These are phyloP conservation scores for Philypnodon macrostomus DNA, from an alignment of 2,797 vertebrate genomes.

Conservation along the genomic window DNA sequence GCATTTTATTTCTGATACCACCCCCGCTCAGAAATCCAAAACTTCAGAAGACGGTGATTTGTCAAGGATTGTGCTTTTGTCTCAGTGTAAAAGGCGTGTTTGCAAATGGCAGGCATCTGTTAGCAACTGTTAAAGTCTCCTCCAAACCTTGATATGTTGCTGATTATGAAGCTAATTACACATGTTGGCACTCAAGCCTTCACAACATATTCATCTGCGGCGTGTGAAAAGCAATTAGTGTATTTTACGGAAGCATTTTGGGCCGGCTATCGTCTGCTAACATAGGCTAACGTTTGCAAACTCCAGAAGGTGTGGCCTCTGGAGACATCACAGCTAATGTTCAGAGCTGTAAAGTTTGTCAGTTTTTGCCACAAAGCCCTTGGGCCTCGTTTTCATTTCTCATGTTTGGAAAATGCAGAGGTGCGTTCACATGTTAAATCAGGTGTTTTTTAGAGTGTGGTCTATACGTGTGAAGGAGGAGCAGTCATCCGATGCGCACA, in stretches of 20 bases:
- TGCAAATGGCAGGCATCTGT: slow-evolving; percentile 19
- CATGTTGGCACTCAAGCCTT: slow-evolving; percentile 42
- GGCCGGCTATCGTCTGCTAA: too few species aligned
- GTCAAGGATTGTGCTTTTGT: slow-evolving; percentile 23
- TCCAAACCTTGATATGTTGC: slow-evolving; percentile 24
- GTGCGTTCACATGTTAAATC: slow-evolving; percentile 48
- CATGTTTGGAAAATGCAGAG: slow-evolving; percentile 42
- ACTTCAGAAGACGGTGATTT: too few species aligned
- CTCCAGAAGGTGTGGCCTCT: slow-evolving; percentile 10
- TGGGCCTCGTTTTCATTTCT: slow-evolving; percentile 55
- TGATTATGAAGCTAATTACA: slow-evolving; percentile 23
- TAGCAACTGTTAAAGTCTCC: slow-evolving; percentile 23
- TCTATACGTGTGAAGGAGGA: slow-evolving; percentile 13
- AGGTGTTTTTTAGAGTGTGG: slow-evolving; percentile 27
- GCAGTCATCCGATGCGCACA: slow-evolving; percentile 4
- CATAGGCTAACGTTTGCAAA: slow-evolving; percentile 11
- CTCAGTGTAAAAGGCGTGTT: slow-evolving; percentile 16
- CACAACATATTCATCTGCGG: slow-evolving; percentile 21
- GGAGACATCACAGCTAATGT: slow-evolving; percentile 42
- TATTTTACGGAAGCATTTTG: slow-evolving; percentile 34
- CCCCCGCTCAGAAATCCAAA: too few species aligned
- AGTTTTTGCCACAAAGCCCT: slow-evolving; percentile 52
- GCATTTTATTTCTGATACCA: too few species aligned
- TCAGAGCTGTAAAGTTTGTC: slow-evolving; percentile 57
- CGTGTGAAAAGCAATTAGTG: slow-evolving; percentile 54